A percentile compares a stretch with the other conserved stretches of the same genome.
Evolutionary conservation across 2,113 vertebrate species (phyloP).

Genomic region (Hippocampus comes): DNA sequence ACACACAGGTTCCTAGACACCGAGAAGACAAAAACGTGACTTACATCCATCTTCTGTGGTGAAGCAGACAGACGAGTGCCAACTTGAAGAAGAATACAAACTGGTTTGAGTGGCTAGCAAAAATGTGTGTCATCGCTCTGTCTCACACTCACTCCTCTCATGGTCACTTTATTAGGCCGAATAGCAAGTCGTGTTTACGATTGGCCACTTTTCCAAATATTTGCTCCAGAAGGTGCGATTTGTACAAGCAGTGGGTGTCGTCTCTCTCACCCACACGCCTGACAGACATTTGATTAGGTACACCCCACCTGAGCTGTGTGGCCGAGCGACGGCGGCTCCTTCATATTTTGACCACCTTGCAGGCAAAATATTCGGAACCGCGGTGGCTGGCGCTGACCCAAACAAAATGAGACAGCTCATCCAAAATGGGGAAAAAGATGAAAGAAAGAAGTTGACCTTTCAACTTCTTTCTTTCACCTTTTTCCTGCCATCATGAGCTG

Average conservation of each 20-base stretch:
- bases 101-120: neutral
- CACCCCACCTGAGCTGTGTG: neutral
- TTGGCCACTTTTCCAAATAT: too few relatives aligned
- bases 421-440: too few relatives aligned
- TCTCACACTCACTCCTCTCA: neutral
- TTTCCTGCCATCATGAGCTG: neutral
- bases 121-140: neutral
- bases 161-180: neutral
- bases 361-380: neutral
- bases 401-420: neutral
- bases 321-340: neutral
- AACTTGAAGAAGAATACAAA: neutral
- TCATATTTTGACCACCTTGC: too few relatives aligned
- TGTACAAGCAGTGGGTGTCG: too few relatives aligned
- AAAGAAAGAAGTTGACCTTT: neutral
- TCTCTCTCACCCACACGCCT: too few relatives aligned
- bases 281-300: too few relatives aligned
- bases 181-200: neutral
- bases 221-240: too few relatives aligned
- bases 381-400: neutral
- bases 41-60: constrained; percentile 3
- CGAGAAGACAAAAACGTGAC: neutral
- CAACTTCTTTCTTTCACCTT: neutral
- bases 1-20: neutral
- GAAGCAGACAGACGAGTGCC: neutral